Evolutionary conservation across 1,140 invertebrate genomes (phyloP), one percentile per base, ranked within the genome.

Genomic region (Tetramorium parvispinum): DNA sequence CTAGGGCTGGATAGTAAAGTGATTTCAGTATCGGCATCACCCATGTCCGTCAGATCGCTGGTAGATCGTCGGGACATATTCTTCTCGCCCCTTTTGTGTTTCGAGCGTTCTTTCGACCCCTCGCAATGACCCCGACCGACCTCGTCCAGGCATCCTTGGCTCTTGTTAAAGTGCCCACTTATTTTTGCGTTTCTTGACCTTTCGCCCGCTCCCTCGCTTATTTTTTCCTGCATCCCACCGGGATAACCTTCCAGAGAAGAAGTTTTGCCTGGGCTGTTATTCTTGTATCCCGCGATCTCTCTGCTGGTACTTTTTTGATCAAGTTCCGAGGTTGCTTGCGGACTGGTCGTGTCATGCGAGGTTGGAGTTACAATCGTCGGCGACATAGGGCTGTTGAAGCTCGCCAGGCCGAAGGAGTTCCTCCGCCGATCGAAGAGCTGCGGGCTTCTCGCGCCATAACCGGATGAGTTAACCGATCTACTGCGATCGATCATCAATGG

Each of bases 31-130:
- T 96, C 96, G 53, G 96, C 96, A 46, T 95, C 95, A 0, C 95
- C 96, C 68, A 97, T 94, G 85, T 97, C 97, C 1, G 97, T 97
- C 57, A 97, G 94, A 94, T 97, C 97, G 59, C 97, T 97, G 16
- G 97, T 97, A 0, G 97, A 97, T 89, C 97, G 97, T 43, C 97
- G 92, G 2, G 92, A 87, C 51, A 93, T 93, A 24, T 85, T 91
- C 46, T 81, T 92, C 21, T 91, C 91, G 21, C 55, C 70, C 32
- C 27, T 92, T 0, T 59, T 81, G 57, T 85, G 73, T 8, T 10
- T 59, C 27, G 49, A 37, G 7, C 53, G 3, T 0, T 24, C 37
- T 0, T 78, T 70, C 0, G 59, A 86, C 7, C 85, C 79, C 11
- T 71, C 77, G 8, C 65, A 76, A 21, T 32, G 16, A 43, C 24